Percentiles rank a stretch among this genome's conserved stretches.
Conservation (phyloP, 2,797 vertebrate genomes). For the Phrynocephalus forsythii region DNA sequence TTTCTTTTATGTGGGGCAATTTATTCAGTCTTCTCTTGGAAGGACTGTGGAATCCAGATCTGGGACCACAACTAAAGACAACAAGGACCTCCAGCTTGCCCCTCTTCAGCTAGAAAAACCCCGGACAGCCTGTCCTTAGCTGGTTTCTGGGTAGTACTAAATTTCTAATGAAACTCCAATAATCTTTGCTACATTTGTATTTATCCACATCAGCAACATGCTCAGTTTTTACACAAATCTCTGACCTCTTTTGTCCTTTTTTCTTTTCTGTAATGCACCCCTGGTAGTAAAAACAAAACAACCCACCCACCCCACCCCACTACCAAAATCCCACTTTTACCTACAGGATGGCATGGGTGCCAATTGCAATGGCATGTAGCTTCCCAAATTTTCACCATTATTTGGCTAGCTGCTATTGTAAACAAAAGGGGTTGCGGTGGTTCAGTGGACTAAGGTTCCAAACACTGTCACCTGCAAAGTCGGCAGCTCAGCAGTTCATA, state of each 20-base stretch:
- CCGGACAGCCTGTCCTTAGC: too few relatives aligned
- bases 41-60: not conserved
- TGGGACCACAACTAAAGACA: not conserved
- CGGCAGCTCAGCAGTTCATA: too few relatives aligned
- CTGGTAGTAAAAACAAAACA: not conserved
- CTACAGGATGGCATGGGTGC: not conserved
- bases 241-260: not conserved
- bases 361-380: too few relatives aligned
- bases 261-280: not conserved
- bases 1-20: accelerated
- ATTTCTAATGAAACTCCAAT: not conserved
- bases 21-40: not conserved
- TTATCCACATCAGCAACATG: not conserved
- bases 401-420: not conserved
- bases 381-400: not conserved
- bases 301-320: too few relatives aligned
- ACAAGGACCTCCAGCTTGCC: not conserved
- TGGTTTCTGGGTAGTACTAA: not conserved
- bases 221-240: not conserved
- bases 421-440: not conserved
- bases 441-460: too few relatives aligned
- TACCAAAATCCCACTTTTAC: not conserved
- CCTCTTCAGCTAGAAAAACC: not conserved
- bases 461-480: too few relatives aligned
- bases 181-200: not conserved